Conservation (phyloP, 2,113 vertebrate genomes). For the Corythornis cristatus region DNA sequence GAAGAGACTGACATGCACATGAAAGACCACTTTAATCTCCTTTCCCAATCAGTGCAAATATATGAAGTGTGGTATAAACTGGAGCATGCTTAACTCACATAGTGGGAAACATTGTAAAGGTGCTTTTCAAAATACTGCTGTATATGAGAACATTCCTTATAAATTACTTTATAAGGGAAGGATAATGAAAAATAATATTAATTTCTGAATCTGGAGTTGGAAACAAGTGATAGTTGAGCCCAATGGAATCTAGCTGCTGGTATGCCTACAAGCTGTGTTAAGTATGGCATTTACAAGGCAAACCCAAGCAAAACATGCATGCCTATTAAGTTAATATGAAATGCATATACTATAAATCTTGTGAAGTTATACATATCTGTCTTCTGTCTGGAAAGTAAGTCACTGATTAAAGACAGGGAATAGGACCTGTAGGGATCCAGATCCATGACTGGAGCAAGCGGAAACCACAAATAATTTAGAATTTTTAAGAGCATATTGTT, state of each 20-base stretch:
- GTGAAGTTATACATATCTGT: not conserved
- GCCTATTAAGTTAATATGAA: not conserved
- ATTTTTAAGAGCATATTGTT: not conserved
- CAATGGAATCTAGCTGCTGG: not conserved
- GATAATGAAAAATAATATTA: not conserved
- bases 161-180: not conserved
- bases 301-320: not conserved
- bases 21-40: constrained; percentile 33
- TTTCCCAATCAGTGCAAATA: not conserved
- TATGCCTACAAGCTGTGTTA: not conserved
- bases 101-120: not conserved
- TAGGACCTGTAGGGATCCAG: not conserved
- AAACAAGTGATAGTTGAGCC: not conserved
- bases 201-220: not conserved
- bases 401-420: not conserved
- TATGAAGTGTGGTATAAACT: constrained; percentile 5
- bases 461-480: not conserved
- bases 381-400: not conserved
- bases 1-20: not conserved
- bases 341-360: not conserved
- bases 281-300: not conserved
- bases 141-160: not conserved
- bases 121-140: not conserved
- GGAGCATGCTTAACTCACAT: not conserved
- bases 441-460: not conserved